These are phyloP conservation scores for Cirrhinus molitorella DNA, from an alignment of 2,797 vertebrate genomes.

Conservation along the genomic window DNA sequence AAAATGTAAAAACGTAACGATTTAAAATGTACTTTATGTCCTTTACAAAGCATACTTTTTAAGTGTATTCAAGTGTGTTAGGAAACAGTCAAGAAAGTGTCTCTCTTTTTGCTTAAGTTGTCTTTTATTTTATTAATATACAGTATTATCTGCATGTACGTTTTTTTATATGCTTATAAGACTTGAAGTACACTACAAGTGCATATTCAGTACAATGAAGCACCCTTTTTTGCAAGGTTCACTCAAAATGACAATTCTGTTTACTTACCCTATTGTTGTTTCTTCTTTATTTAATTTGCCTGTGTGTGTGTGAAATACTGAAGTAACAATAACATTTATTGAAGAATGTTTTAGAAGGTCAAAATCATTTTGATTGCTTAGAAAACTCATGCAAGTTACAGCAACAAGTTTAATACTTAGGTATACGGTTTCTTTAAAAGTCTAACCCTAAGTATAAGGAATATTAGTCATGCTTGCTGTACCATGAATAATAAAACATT, in stretches of 20 bases:
- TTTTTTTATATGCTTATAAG: neutral
- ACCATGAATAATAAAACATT: neutral
- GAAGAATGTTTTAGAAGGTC: neutral
- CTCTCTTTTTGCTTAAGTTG: neutral
- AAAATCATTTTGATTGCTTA: neutral
- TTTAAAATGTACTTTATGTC: neutral
- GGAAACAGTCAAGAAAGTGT: too few species aligned
- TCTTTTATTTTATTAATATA: neutral
- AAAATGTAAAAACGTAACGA: neutral
- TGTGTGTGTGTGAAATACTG: neutral
- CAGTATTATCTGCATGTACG: neutral
- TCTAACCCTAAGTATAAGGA: neutral
- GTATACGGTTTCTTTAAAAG: neutral
- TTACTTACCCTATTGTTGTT: neutral
- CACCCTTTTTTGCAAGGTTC: too few species aligned
- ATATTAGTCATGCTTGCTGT: constrained; percentile 11
- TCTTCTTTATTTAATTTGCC: neutral
- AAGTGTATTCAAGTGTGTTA: neutral
- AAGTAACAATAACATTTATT: neutral
- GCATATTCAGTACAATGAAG: too few species aligned
- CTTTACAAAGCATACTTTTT: neutral
- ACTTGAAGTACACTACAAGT: neutral
- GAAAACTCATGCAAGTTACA: neutral
- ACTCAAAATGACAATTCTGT: too few species aligned
- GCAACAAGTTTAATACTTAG: neutral